Evolutionary conservation across 2,113 vertebrate genomes (phyloP).

Genomic region (Excalfactoria chinensis): DNA sequence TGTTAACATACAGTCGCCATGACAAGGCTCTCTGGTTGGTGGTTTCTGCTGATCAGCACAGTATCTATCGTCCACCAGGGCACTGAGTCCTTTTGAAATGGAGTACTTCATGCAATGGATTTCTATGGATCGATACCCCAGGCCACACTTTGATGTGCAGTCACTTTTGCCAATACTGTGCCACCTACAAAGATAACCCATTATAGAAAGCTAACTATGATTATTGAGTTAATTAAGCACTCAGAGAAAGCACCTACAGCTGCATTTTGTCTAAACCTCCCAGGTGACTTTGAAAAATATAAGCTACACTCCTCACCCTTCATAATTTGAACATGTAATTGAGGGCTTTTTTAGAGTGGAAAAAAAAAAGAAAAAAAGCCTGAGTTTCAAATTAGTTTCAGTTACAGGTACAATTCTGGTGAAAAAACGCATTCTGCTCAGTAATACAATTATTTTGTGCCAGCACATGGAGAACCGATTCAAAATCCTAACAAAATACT

Average conservation of each 20-base stretch:
- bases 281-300: slow-evolving; percentile 6
- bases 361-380: neutral
- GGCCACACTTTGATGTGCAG: slow-evolving; percentile 90
- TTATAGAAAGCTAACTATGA: slow-evolving; percentile 44
- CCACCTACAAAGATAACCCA: slow-evolving; percentile 84
- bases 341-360: neutral
- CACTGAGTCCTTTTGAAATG: slow-evolving; percentile 78
- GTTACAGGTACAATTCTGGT: neutral
- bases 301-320: neutral
- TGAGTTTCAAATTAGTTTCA: slow-evolving; percentile 5
- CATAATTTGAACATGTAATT: neutral
- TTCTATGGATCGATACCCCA: slow-evolving; percentile 86
- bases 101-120: slow-evolving; percentile 91
- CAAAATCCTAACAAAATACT: neutral
- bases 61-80: slow-evolving; percentile 80
- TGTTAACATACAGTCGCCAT: slow-evolving; percentile 87
- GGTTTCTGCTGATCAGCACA: slow-evolving; percentile 87
- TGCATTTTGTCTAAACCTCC: neutral
- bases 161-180: slow-evolving; percentile 88
- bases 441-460: neutral
- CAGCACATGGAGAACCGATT: neutral
- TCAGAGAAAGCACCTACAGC: neutral
- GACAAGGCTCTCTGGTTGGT: slow-evolving; percentile 86
- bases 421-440: neutral
- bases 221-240: neutral